A percentile compares a stretch with the other conserved stretches of the same genome.
phyloP scores from a whole-genome alignment of 2,797 vertebrate genomes.

The Brachyalestes nurse region DNA sequence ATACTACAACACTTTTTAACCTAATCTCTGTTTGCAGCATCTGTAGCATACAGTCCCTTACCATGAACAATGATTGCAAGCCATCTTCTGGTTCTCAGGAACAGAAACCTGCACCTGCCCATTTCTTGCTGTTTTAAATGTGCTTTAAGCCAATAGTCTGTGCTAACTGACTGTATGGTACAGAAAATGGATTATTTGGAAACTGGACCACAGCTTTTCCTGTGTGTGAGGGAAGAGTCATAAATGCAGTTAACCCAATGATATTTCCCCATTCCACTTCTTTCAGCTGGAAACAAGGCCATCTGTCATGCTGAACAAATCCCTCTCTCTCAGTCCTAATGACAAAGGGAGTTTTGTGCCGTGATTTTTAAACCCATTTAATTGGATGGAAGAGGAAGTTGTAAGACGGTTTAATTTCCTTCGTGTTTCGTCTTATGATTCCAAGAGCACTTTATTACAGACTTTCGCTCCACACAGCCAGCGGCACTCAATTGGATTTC shows the following conservation, averaged over 20 bases:
- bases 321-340: neutral
- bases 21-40: neutral
- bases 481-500: slow-evolving; percentile 51
- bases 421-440: slow-evolving; percentile 10
- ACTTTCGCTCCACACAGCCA: slow-evolving; percentile 18
- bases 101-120: neutral
- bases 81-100: neutral
- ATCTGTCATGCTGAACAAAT: slow-evolving; percentile 16
- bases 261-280: neutral
- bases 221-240: neutral
- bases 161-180: neutral
- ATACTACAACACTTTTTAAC: neutral
- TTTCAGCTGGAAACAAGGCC: slow-evolving; percentile 4
- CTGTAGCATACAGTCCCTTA: neutral
- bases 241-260: slow-evolving; percentile 6
- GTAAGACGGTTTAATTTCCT: neutral
- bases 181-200: neutral
- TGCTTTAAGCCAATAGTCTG: neutral
- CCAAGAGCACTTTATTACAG: slow-evolving; percentile 20
- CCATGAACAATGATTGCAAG: neutral
- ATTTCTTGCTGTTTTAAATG: neutral
- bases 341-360: neutral
- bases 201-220: neutral
- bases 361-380: slow-evolving; percentile 10
- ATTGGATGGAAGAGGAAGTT: slow-evolving; percentile 4